These are phyloP conservation scores for human DNA, from an alignment of 2,113 vertebrate genomes.

Conservation along the genomic window GRCh38 chr2:119343001-119343500, in stretches of 20 bases:
- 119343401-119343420: neutral
- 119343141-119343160: neutral
- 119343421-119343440: neutral
- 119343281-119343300: constrained; percentile 13
- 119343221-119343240: neutral
- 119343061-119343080: neutral
- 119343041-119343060: neutral
- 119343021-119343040: neutral
- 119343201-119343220: constrained; percentile 1
- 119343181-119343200: neutral
- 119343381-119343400: neutral
- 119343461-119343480: neutral
- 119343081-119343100: neutral
- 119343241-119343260: constrained; percentile 12
- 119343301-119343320: neutral
- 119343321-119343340: neutral
- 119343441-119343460: neutral
- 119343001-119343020: too few species aligned
- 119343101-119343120: constrained; percentile 26
- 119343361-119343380: neutral
- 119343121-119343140: neutral
- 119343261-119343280: neutral
- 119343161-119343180: constrained; percentile 49
- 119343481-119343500: neutral
- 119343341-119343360: neutral